Percentiles rank a stretch among this genome's conserved stretches.
These are phyloP conservation scores for Caradrina kadenii DNA, from an alignment of 2,888 invertebrate species.

Conservation along the genomic window DNA sequence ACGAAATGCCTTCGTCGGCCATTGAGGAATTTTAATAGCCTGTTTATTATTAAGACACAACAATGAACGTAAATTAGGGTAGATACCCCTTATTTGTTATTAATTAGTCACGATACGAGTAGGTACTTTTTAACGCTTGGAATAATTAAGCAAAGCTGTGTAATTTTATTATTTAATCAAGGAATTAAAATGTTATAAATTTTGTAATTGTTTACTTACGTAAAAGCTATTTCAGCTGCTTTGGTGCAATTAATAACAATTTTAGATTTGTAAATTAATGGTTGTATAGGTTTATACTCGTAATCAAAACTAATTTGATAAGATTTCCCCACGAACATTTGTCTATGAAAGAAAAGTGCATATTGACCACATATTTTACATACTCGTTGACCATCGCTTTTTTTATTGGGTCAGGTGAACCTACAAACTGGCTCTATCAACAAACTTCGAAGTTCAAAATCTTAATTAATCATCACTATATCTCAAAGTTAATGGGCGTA, in stretches of 20 bases:
- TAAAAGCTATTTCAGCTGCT: no score
- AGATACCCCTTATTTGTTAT: slow-evolving; percentile 48
- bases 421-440: background rate
- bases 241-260: no score
- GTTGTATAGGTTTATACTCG: no score
- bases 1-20: slow-evolving; percentile 48
- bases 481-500: slow-evolving; percentile 24
- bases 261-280: no score
- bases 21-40: slow-evolving; percentile 62
- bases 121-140: slow-evolving; percentile 14
- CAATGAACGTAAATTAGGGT: slow-evolving; percentile 59
- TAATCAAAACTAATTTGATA: no score
- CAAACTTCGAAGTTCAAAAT: slow-evolving; percentile 17
- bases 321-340: no score
- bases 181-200: no score
- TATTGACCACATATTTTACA: background rate
- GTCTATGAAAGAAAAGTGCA: no score
- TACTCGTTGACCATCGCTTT: background rate
- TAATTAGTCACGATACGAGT: slow-evolving; percentile 43
- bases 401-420: background rate
- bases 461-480: slow-evolving; percentile 25
- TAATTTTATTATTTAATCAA: background rate
- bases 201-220: no score
- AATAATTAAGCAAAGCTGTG: background rate
- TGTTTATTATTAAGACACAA: slow-evolving; percentile 60